Conservation (phyloP, 2,888 invertebrate species). For the Drosophila ochracea region DNA sequence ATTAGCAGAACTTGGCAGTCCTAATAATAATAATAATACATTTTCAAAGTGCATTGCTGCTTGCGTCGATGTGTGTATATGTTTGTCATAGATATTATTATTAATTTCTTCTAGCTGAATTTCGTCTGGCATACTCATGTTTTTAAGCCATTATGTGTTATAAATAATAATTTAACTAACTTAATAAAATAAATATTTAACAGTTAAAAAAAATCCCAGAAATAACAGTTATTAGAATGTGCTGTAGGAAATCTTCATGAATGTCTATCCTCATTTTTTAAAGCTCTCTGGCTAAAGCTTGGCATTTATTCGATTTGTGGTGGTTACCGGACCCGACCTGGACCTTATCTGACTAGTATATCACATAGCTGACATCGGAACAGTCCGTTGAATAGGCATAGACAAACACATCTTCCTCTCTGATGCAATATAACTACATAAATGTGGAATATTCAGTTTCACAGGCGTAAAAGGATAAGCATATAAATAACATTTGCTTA, state of each 20-base stretch:
- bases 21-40: constrained; percentile 23
- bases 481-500: background rate
- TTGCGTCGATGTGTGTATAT: constrained; percentile 7
- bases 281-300: background rate
- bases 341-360: background rate
- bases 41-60: constrained; percentile 3
- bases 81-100: constrained; percentile 17
- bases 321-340: no score
- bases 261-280: no score
- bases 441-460: background rate
- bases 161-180: no score
- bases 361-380: background rate
- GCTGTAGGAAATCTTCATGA: background rate
- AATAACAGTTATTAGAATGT: background rate
- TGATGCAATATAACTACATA: background rate
- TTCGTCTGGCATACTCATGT: background rate
- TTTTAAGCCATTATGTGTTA: background rate
- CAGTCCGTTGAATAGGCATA: background rate
- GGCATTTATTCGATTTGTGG: background rate
- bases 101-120: constrained; percentile 24
- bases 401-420: background rate
- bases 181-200: background rate
- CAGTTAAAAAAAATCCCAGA: background rate
- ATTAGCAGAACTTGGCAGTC: constrained; percentile 39
- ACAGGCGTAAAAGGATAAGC: background rate